Conservation (phyloP, 2,113 vertebrate genomes). For the Strigops habroptila region DNA sequence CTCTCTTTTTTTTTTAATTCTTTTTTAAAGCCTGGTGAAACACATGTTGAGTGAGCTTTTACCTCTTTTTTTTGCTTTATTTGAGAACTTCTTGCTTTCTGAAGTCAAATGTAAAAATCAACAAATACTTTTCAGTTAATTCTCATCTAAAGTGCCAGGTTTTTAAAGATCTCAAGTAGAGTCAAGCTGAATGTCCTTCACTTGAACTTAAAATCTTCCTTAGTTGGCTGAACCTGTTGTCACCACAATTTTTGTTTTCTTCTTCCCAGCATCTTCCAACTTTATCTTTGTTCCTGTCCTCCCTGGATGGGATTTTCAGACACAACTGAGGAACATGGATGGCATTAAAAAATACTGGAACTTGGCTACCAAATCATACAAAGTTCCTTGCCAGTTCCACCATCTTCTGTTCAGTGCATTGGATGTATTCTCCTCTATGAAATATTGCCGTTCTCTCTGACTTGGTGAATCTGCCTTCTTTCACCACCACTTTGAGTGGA, state of each 20-base stretch:
- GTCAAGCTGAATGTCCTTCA: background rate
- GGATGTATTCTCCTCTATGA: background rate
- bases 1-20: background rate
- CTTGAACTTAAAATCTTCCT: background rate
- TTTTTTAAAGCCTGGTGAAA: background rate
- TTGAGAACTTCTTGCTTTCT: background rate
- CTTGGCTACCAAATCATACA: background rate
- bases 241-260: background rate
- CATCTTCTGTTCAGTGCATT: background rate
- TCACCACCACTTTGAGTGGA: background rate
- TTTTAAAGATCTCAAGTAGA: background rate
- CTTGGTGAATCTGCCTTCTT: background rate
- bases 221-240: background rate
- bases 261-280: background rate
- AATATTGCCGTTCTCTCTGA: background rate
- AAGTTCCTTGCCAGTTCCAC: background rate
- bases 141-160: background rate
- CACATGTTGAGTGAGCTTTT: background rate
- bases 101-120: background rate
- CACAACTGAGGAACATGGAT: background rate
- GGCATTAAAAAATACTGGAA: background rate
- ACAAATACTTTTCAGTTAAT: background rate
- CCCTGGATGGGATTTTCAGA: background rate
- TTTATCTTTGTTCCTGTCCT: background rate
- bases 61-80: background rate